phyloP scores from a whole-genome alignment of 2,797 vertebrate genomes.

The Moxostoma hubbsi region DNA sequence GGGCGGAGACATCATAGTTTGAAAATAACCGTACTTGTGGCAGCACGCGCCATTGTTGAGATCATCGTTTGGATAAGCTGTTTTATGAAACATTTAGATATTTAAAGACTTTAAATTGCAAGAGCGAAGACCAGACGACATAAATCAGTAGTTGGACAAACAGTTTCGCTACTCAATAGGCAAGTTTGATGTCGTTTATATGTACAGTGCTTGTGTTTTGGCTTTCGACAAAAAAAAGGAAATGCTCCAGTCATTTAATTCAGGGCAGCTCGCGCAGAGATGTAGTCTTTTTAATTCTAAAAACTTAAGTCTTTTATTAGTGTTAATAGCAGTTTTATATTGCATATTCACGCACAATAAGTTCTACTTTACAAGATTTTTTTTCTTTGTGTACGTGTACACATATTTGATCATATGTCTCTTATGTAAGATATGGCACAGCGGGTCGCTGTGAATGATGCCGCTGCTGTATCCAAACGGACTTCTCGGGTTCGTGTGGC shows the following conservation, averaged over 20 bases:
- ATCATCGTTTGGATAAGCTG: background rate
- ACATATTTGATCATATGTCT: background rate
- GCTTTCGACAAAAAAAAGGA: background rate
- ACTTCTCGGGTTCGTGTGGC: constrained; percentile 83
- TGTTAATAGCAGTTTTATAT: too few relatives aligned
- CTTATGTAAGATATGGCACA: constrained; percentile 72
- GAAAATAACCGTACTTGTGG: constrained; percentile 16
- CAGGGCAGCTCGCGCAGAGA: too few relatives aligned
- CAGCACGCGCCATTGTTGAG: constrained; percentile 14
- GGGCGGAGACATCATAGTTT: constrained; percentile 10
- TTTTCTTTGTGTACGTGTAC: too few relatives aligned
- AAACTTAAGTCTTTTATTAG: too few relatives aligned
- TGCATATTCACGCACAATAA: too few relatives aligned
- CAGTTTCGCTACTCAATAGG: background rate
- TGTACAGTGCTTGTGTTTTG: too few relatives aligned
- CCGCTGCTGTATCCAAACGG: constrained; percentile 62
- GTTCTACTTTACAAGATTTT: too few relatives aligned
- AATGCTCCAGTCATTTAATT: background rate
- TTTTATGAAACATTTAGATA: background rate
- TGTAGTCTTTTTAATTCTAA: too few relatives aligned
- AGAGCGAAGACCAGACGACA: too few relatives aligned
- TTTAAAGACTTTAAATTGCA: background rate
- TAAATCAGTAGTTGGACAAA: background rate
- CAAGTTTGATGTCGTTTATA: background rate
- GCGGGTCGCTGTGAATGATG: constrained; percentile 67